Percentiles rank a stretch among this genome's conserved stretches.
These are phyloP conservation scores for Denticeps clupeoides DNA, from an alignment of 2,797 vertebrate species.

Conservation along the genomic window DNA sequence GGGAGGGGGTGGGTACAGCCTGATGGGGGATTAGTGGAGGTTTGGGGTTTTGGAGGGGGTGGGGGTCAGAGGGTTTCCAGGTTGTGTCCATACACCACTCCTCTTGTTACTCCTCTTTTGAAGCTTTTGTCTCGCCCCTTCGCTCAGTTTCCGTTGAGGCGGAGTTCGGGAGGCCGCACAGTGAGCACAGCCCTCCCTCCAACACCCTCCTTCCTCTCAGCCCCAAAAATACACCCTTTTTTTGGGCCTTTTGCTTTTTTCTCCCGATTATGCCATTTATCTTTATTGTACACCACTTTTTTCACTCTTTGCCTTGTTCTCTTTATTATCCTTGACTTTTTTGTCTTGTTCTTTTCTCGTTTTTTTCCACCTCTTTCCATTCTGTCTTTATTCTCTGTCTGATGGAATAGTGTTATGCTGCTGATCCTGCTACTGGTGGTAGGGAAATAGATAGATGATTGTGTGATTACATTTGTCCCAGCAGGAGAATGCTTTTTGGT, in stretches of 20 bases:
- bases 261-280: conserved; percentile 17
- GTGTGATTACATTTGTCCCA: too few species aligned
- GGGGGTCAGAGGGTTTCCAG: conserved; percentile 16
- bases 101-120: conserved; percentile 18
- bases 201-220: neutral
- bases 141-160: conserved; percentile 6
- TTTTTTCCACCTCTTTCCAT: neutral
- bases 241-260: neutral
- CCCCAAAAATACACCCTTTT: neutral
- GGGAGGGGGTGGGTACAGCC: conserved; percentile 18
- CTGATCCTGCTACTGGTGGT: too few species aligned
- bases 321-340: conserved; percentile 17
- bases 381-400: conserved; percentile 32
- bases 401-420: too few species aligned
- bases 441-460: too few species aligned
- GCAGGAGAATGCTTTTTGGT: too few species aligned
- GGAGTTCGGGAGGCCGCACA: conserved; percentile 10
- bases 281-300: conserved; percentile 22
- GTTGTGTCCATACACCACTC: conserved; percentile 22
- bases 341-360: conserved; percentile 3
- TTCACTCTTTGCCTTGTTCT: conserved; percentile 7
- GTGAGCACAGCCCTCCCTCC: neutral
- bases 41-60: conserved; percentile 23
- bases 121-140: conserved; percentile 25
- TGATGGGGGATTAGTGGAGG: conserved; percentile 28